Evolutionary conservation across 2,113 vertebrate genomes (phyloP), one percentile per base, ranked within the genome.

Genomic region (Vulpes vulpes): DNA sequence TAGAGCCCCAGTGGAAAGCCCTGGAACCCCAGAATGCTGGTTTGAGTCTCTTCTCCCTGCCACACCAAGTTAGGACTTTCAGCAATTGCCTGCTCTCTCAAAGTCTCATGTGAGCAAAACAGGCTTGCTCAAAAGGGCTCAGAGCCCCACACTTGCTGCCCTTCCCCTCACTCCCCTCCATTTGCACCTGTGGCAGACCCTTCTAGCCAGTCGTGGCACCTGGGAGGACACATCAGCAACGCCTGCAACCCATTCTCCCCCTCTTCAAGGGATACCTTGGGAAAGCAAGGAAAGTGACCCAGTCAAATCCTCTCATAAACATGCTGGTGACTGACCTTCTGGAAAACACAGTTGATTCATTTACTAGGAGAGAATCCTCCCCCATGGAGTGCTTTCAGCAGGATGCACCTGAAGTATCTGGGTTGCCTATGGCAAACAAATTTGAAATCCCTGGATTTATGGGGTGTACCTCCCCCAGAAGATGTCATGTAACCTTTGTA

Each of bases 1-100:
- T 23, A 71, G 25, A 60, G n/a, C 20, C 55, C 35, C 22, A 3
- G 9, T 62, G 53, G 69, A 20, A 83, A 84, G 25, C 35, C 85
- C 35, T 87, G 49, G 32, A 91, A 49, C 60, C 22, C 25, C 43
- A 23, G 49, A 57, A 32, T 7, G 22, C n/a, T 38, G 22, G 32
- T 17, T 35, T 88, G 60, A 88, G 60, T 32, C 79, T 96, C 64
- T 76, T 85, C 87, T 93, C 49, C 84, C 35, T 51, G 6, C 23
- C 19, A n/a, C 43, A 64, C 25, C 10, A 15, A 32, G 15, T 22
- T 65, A 32, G 15, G 60, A n/a, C 35, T 89, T 87, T 30, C 14
- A 89, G 43, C 30, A 51, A 38, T 35, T 49, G 3, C 22, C 81
- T 91, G 27, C 20, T 35, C 51, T 23, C 78, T 30, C n/a, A n/a